Evolutionary conservation across 2,113 vertebrate species (phyloP).

Genomic region (Lasiurus borealis): DNA sequence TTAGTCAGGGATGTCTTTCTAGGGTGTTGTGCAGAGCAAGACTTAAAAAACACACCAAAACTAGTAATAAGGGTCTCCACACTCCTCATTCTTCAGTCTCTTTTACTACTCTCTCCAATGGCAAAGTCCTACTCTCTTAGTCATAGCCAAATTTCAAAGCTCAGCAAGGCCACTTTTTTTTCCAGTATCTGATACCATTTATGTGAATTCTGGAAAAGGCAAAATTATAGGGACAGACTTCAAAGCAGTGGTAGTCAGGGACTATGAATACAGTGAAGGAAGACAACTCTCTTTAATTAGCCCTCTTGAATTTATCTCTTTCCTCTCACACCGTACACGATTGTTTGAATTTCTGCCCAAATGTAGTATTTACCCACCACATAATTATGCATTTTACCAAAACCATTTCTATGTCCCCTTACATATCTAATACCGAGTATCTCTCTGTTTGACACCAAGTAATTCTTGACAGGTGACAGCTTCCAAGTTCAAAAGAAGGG

Average conservation of each 20-base stretch:
- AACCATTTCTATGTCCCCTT: not conserved
- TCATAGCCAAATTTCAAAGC: not conserved
- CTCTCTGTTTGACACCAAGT: not conserved
- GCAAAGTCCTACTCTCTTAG: not conserved
- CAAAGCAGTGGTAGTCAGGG: not conserved
- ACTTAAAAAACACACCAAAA: not conserved
- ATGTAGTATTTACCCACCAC: not conserved
- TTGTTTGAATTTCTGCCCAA: constrained; percentile 25
- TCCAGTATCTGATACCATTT: not conserved
- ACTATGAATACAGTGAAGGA: not conserved
- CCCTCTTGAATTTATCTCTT: not conserved
- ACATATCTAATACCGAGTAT: not conserved
- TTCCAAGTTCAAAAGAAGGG: not conserved
- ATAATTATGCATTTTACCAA: not conserved
- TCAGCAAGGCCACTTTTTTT: not conserved
- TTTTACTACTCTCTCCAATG: not conserved
- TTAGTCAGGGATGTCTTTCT: not conserved
- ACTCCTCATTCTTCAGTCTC: not conserved
- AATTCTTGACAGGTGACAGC: not conserved
- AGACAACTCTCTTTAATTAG: not conserved
- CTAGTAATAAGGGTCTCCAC: not conserved
- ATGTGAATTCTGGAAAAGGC: not conserved
- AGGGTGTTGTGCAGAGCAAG: not conserved
- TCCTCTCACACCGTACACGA: not conserved
- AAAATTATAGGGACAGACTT: not conserved